Evolutionary conservation across 92 coral and sea anemone genomes (phyloP).

Genomic region (Palythoa grandis): DNA sequence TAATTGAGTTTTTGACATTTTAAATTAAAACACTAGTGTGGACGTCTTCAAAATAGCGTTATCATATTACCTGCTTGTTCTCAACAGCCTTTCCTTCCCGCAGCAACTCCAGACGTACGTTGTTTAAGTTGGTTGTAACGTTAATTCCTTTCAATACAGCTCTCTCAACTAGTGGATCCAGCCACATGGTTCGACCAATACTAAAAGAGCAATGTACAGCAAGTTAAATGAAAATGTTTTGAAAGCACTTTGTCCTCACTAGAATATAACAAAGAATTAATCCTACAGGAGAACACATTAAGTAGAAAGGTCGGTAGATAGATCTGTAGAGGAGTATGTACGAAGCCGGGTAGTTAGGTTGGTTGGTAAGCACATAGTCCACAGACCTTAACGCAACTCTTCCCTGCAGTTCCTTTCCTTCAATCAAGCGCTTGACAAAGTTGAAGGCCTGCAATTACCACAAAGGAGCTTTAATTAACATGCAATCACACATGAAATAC

Average conservation of each 20-base stretch:
- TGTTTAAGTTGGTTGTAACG: constrained; percentile 82
- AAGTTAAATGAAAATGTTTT: not conserved
- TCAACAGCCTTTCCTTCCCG: constrained; percentile 80
- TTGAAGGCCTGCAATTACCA: constrained; percentile 58
- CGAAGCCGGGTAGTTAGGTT: not conserved
- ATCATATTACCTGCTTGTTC: constrained; percentile 73
- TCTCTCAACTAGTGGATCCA: constrained; percentile 91
- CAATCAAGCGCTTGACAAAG: constrained; percentile 77
- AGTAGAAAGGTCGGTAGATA: not conserved
- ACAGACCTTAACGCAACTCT: constrained; percentile 82
- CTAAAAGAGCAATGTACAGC: constrained; percentile 37
- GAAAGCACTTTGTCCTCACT: not conserved
- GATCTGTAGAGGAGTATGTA: not conserved
- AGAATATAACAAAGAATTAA: not conserved
- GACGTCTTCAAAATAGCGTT: no score
- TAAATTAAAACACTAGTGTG: no score
- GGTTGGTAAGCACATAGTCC: not conserved
- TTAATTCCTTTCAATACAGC: constrained; percentile 71
- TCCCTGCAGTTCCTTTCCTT: constrained; percentile 93
- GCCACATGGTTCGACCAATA: constrained; percentile 86
- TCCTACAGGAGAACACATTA: not conserved
- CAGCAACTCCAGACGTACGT: constrained; percentile 83
- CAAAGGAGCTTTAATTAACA: not conserved
- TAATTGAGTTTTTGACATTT: no score
- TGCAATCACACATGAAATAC: not conserved